phyloP scores from a whole-genome alignment of 2,113 vertebrate genomes.

The Macaca mulatta region DNA sequence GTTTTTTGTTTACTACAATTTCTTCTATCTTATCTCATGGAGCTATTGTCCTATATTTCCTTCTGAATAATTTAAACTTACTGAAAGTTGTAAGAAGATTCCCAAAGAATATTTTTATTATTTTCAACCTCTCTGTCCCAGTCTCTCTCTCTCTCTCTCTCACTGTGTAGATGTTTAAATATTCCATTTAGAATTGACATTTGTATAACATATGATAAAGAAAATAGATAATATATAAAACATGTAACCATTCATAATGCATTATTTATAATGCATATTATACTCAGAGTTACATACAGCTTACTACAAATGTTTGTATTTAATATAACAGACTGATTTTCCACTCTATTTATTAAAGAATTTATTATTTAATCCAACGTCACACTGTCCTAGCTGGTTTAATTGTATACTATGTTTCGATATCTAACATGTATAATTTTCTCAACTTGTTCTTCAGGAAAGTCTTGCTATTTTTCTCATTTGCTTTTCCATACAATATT shows the following conservation, averaged over 20 bases:
- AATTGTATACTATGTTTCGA: background rate
- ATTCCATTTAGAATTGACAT: background rate
- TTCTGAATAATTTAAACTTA: background rate
- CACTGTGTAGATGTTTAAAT: background rate
- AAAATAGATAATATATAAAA: background rate
- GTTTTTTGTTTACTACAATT: background rate
- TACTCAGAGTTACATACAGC: background rate
- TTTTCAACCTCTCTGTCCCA: too few relatives aligned
- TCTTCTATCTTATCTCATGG: background rate
- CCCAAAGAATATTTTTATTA: too few relatives aligned
- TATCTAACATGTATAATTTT: background rate
- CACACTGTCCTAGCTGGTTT: background rate
- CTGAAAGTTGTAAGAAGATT: too few relatives aligned
- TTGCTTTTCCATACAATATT: conserved; percentile 42
- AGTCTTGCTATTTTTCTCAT: background rate
- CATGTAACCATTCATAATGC: background rate
- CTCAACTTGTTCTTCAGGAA: background rate
- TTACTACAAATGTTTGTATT: background rate
- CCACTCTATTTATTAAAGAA: background rate
- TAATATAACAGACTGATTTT: background rate
- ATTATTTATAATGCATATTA: background rate
- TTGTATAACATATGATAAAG: background rate
- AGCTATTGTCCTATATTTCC: background rate
- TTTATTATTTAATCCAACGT: background rate
- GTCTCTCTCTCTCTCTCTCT: too few relatives aligned